Conservation (phyloP, 2,797 vertebrate genomes). For the Hipposideros larvatus region DNA sequence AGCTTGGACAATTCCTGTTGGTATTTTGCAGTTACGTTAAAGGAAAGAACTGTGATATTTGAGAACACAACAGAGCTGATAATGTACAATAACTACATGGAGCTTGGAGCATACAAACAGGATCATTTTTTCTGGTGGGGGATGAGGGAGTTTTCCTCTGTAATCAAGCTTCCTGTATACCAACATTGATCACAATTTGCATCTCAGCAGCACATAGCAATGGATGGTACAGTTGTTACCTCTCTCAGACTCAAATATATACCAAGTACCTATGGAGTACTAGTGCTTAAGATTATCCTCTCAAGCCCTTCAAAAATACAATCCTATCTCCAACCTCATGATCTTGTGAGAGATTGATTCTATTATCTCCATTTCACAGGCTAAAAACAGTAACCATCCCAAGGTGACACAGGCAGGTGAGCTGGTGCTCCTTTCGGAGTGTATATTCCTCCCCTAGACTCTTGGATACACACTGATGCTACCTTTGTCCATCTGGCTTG, state of each 20-base stretch:
- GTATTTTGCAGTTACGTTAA: background rate
- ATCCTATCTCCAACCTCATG: background rate
- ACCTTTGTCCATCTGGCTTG: background rate
- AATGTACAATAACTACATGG: accelerated
- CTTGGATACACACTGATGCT: background rate
- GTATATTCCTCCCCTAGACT: too few species aligned
- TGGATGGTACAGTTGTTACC: background rate
- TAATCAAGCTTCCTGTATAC: background rate
- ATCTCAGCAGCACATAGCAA: background rate
- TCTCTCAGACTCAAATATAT: background rate
- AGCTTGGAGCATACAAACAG: background rate
- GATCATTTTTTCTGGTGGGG: background rate
- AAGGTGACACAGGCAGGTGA: background rate
- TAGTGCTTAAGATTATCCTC: background rate
- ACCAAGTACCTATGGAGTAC: too few species aligned
- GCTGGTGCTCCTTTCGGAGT: accelerated
- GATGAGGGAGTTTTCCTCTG: background rate
- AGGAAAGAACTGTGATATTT: background rate
- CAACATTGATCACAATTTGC: background rate
- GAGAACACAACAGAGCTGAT: background rate
- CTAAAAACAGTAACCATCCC: background rate
- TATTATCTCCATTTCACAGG: background rate
- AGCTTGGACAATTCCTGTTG: background rate
- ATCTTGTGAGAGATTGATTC: background rate
- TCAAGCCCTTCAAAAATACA: background rate